A percentile compares a stretch with the other conserved stretches of the same genome.
Conservation (phyloP, 2,113 vertebrate species). For the Rhinolophus sinicus region DNA sequence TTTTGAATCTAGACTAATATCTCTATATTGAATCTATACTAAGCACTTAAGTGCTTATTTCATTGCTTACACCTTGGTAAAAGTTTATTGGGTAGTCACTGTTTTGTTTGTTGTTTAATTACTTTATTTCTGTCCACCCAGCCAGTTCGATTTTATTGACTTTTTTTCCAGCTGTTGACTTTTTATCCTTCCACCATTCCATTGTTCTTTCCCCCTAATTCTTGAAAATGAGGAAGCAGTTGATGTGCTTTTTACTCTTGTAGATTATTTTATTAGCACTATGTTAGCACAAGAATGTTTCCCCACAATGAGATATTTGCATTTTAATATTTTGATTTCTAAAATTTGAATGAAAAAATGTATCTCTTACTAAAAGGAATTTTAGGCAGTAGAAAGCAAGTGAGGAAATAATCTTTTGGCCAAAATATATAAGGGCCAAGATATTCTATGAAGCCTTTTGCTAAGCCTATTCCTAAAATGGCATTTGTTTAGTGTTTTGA, state of each 20-base stretch:
- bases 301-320: neutral
- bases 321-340: slow-evolving; percentile 9
- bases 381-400: neutral
- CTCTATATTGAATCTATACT: neutral
- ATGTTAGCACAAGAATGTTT: neutral
- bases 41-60: neutral
- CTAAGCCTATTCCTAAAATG: neutral
- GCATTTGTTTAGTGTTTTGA: neutral
- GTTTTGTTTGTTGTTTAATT: neutral
- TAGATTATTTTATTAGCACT: neutral
- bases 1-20: neutral
- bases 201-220: neutral
- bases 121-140: neutral
- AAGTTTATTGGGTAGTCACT: neutral
- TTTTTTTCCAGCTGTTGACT: neutral
- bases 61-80: neutral
- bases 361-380: neutral
- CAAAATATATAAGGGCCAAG: neutral
- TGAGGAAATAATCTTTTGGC: neutral
- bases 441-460: neutral
- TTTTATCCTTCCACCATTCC: fast-evolving
- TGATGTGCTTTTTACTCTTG: neutral
- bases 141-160: neutral
- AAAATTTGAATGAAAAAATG: neutral
- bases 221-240: neutral